Evolutionary conservation across 1,140 invertebrate species (phyloP).

Genomic region (Dendrolimus kikuchii): DNA sequence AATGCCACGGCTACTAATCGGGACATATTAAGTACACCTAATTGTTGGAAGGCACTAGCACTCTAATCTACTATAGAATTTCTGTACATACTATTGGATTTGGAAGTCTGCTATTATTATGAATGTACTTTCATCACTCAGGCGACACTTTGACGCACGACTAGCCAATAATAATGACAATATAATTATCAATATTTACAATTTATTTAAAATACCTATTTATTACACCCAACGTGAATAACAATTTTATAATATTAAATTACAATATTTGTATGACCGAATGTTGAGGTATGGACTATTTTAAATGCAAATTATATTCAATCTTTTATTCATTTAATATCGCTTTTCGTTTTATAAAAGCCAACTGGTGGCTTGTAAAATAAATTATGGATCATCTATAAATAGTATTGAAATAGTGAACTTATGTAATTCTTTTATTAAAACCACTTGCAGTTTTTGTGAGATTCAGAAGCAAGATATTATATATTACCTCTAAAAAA

Average conservation of each 20-base stretch:
- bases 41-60: conserved; percentile 61
- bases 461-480: conserved; percentile 19
- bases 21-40: conserved; percentile 50
- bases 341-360: no score
- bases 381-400: no score
- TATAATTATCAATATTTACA: conserved; percentile 31
- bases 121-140: conserved; percentile 20
- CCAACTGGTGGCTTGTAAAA: no score
- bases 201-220: conserved; percentile 16
- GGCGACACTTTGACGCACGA: conserved; percentile 37
- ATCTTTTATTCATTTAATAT: no score
- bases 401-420: no score
- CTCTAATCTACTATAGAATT: conserved; percentile 58
- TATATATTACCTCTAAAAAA: conserved; percentile 5
- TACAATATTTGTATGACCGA: conserved; percentile 11
- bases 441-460: not conserved
- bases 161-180: conserved; percentile 40
- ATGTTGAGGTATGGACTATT: conserved; percentile 14
- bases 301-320: conserved; percentile 47
- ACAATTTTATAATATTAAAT: conserved; percentile 16
- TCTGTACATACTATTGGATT: conserved; percentile 45
- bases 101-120: conserved; percentile 18
- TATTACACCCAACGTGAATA: conserved; percentile 22
- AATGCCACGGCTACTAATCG: conserved; percentile 1
- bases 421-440: no score